These are phyloP conservation scores for Acrocephalus arundinaceus DNA, from an alignment of 2,113 vertebrate genomes.

Conservation along the genomic window DNA sequence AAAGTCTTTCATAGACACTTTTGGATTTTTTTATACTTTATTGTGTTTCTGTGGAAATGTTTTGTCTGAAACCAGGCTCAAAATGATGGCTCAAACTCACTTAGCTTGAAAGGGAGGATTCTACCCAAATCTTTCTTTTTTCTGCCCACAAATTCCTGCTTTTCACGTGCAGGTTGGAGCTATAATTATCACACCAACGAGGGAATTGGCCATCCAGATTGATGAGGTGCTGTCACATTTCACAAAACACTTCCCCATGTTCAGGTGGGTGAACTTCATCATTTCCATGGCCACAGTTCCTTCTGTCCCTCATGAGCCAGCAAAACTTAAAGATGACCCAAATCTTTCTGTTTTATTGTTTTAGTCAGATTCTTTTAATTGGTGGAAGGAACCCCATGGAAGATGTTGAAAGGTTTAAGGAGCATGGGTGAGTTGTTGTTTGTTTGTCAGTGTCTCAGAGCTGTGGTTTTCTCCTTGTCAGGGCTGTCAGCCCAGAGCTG, in stretches of 20 bases:
- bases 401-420: conserved; percentile 90
- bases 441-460: not conserved
- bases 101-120: not conserved
- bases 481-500: not conserved
- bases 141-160: not conserved
- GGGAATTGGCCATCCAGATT: conserved; percentile 92
- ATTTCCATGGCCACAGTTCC: not conserved
- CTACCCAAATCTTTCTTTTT: not conserved
- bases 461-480: not conserved
- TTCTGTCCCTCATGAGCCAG: fast-evolving
- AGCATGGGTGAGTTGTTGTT: conserved; percentile 77
- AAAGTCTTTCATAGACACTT: not conserved
- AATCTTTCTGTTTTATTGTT: not conserved
- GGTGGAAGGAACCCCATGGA: conserved; percentile 93
- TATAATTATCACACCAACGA: conserved; percentile 90
- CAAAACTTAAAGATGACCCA: not conserved
- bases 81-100: fast-evolving
- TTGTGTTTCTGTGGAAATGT: not conserved
- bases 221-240: conserved; percentile 88
- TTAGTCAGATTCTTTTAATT: conserved; percentile 92
- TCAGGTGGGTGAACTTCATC: conserved; percentile 76
- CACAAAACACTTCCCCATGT: conserved; percentile 83
- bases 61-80: not conserved
- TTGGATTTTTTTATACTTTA: not conserved
- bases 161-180: conserved; percentile 83